Evolutionary conservation across 1,140 invertebrate species (phyloP).

Genomic region (Papilio glaucus): DNA sequence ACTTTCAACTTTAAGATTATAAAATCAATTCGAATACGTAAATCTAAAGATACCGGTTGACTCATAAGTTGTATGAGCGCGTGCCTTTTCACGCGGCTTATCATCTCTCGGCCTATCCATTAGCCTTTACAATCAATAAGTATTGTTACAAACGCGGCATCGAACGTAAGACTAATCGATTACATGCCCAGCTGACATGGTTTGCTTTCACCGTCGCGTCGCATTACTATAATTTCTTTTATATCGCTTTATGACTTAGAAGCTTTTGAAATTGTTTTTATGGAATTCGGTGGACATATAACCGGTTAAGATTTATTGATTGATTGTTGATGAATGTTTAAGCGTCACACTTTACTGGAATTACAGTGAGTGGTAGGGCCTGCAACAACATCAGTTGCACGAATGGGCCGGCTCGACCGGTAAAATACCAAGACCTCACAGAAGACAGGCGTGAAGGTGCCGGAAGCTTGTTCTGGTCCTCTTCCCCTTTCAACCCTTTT

Average conservation of each 20-base stretch:
- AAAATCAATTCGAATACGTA: too few relatives aligned
- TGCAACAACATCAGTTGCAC: too few relatives aligned
- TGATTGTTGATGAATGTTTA: too few relatives aligned
- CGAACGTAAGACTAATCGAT: slow-evolving; percentile 57
- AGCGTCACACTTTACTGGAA: too few relatives aligned
- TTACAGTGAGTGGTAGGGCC: too few relatives aligned
- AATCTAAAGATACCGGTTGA: background rate
- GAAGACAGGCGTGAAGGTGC: too few relatives aligned
- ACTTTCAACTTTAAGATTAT: slow-evolving; percentile 28
- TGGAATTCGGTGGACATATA: slow-evolving; percentile 5
- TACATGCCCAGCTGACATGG: slow-evolving; percentile 48
- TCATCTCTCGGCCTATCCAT: slow-evolving; percentile 8
- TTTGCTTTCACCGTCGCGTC: slow-evolving; percentile 47
- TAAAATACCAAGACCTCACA: too few relatives aligned
- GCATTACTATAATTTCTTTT: slow-evolving; percentile 40
- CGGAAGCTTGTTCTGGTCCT: too few relatives aligned
- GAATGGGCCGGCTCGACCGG: too few relatives aligned
- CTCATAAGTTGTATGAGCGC: background rate
- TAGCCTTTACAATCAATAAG: slow-evolving; percentile 33
- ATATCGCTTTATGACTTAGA: slow-evolving; percentile 24
- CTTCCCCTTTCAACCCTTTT: too few relatives aligned
- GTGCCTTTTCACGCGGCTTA: slow-evolving; percentile 21
- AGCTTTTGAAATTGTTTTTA: slow-evolving; percentile 18
- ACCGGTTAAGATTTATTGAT: slow-evolving; percentile 12
- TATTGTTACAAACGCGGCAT: slow-evolving; percentile 32